A percentile compares a stretch with the other conserved stretches of the same genome.
Conservation (phyloP, 2,113 vertebrate genomes). For the Albula goreensis region DNA sequence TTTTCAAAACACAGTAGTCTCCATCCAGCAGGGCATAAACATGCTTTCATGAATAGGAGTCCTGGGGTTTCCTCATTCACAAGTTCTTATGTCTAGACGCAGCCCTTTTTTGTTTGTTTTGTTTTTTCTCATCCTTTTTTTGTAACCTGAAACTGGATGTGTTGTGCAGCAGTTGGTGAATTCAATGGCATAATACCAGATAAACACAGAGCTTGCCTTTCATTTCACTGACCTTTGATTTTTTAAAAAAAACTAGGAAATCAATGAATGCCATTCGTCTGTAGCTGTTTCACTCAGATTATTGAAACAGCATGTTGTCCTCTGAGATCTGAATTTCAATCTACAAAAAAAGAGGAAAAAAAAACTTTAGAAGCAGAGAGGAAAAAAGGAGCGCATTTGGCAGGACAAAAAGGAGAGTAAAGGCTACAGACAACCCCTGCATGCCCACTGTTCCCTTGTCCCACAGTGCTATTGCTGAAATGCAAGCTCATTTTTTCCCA, state of each 20-base stretch:
- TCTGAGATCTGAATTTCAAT: neutral
- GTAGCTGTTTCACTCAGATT: neutral
- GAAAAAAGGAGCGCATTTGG: constrained; percentile 39
- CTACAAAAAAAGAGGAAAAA: neutral
- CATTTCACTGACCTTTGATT: neutral
- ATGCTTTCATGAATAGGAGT: neutral
- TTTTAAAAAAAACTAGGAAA: neutral
- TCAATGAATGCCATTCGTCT: neutral
- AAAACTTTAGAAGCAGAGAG: neutral
- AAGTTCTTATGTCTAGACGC: neutral
- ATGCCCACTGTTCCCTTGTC: neutral
- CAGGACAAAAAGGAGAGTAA: constrained; percentile 28
- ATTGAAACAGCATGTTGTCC: neutral
- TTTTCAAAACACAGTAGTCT: neutral
- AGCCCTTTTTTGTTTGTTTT: neutral
- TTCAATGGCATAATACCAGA: neutral
- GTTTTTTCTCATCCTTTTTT: neutral
- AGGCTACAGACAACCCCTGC: neutral
- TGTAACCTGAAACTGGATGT: neutral
- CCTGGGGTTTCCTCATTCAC: constrained; percentile 2
- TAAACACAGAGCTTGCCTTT: neutral
- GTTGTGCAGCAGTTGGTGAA: neutral
- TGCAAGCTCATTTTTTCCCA: constrained; percentile 17
- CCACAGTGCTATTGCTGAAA: neutral
- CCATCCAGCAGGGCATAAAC: neutral